Percentiles rank a stretch among this genome's conserved stretches.
Conservation (phyloP, 2,113 vertebrate genomes). For the Otis tarda region DNA sequence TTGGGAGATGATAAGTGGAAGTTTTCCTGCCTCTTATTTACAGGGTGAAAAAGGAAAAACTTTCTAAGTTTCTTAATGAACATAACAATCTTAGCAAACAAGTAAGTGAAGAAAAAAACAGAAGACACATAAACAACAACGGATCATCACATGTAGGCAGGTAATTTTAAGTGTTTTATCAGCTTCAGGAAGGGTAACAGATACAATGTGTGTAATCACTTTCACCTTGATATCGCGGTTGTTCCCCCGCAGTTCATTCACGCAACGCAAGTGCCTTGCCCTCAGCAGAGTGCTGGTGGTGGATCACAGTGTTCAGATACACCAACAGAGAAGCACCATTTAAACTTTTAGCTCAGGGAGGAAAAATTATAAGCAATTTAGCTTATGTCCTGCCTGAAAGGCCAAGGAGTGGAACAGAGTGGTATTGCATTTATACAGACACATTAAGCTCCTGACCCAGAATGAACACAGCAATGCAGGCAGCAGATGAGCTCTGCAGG, state of each 20-base stretch:
- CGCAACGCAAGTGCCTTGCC: fast-evolving
- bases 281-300: not conserved
- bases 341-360: slow-evolving; percentile 23
- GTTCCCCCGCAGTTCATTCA: not conserved
- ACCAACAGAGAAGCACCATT: not conserved
- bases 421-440: slow-evolving; percentile 5
- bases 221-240: not conserved
- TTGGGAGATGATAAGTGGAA: not conserved
- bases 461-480: not conserved
- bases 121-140: not conserved
- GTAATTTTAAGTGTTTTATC: not conserved
- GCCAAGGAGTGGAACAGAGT: not conserved
- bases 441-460: not conserved
- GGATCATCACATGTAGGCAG: not conserved
- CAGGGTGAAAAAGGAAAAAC: not conserved
- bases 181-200: not conserved
- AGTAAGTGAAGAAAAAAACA: not conserved
- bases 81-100: not conserved
- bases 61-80: not conserved
- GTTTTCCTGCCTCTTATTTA: not conserved
- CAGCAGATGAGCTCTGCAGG: not conserved
- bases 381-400: slow-evolving; percentile 15
- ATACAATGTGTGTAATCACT: not conserved
- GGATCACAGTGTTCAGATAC: not conserved
- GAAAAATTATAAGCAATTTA: slow-evolving; percentile 32